Evolutionary conservation across 2,797 vertebrate genomes (phyloP), one percentile per base, ranked within the genome.

Genomic region (Thripadectes ignobilis): DNA sequence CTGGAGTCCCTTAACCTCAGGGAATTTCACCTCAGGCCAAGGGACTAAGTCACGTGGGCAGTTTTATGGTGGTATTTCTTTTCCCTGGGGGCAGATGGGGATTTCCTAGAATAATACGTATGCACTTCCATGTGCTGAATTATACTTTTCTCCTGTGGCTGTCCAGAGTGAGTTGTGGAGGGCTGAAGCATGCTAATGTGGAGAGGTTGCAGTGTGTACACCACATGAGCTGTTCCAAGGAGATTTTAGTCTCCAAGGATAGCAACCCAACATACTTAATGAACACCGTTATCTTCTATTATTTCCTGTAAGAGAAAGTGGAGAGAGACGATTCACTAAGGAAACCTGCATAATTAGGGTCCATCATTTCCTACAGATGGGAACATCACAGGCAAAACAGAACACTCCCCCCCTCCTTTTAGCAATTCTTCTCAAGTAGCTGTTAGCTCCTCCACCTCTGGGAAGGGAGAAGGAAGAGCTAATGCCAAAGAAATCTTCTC

Each of bases 271-370:
- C 51, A 83, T n/a, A 82, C 79, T 94, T 96, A 97, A 91, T 95
- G 94, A 97, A 85, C 65, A 73, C 74, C 62, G n/a, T 68, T 96
- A 41, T 81, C 41, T 85, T 79, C 88, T 92, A 87, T 93, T 92
- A 93, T 89, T 90, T 96, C 84, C 94, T 92, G 85, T 76, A 94
- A 87, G 61, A 89, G 89, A 96, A 91, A 95, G 88, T 58, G 51
- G 39, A 95, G 77, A 91, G 77, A 93, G 84, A 93, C 77, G 58
- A 95, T 93, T 92, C 94, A 94, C 91, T 88, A 89, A 85, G 82
- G 91, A 92, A 95, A 97, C 92, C 93, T 95, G 49, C 95, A 94
- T 95, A 97, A 96, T 96, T 95, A 95, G 82, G 55, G 84, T 93
- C 94, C 94, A 95, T 94, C 77, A 91, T 97, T 96, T 96, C 94